A percentile compares a stretch with the other conserved stretches of the same genome.
phyloP scores from a whole-genome alignment of 2,797 vertebrate genomes.

The Sebastes glaucus region DNA sequence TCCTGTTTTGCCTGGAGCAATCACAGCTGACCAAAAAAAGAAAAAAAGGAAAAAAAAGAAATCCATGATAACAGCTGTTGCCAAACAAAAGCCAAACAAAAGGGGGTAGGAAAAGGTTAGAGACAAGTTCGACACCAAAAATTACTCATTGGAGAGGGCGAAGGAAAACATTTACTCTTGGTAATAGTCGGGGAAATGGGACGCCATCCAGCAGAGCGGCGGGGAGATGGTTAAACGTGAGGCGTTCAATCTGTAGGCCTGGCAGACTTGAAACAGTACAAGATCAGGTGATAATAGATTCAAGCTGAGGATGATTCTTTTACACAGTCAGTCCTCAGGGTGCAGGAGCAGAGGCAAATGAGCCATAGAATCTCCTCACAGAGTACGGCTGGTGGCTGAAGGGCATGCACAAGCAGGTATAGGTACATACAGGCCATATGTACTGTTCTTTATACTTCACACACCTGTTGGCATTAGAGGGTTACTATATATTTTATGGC shows the following conservation, averaged over 20 bases:
- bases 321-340: constrained; percentile 82
- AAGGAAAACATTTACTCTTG: constrained; percentile 84
- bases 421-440: constrained; percentile 5
- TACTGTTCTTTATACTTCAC: background rate
- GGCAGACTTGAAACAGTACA: constrained; percentile 70
- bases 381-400: constrained; percentile 21
- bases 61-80: constrained; percentile 99
- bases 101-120: constrained; percentile 93
- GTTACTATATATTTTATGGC: background rate
- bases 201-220: constrained; percentile 72
- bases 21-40: constrained; percentile 98
- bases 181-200: constrained; percentile 52
- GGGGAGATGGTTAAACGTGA: constrained; percentile 84
- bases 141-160: constrained; percentile 87
- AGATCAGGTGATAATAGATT: constrained; percentile 84
- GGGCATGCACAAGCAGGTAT: constrained; percentile 12
- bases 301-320: constrained; percentile 81
- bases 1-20: constrained; percentile 99
- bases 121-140: constrained; percentile 89
- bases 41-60: constrained; percentile 85
- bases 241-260: constrained; percentile 83
- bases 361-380: constrained; percentile 79
- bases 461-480: background rate
- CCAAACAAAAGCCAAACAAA: constrained; percentile 99
- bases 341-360: constrained; percentile 82